Conservation (phyloP, 2,113 vertebrate species). For the Rhabdomys dilectus region DNA sequence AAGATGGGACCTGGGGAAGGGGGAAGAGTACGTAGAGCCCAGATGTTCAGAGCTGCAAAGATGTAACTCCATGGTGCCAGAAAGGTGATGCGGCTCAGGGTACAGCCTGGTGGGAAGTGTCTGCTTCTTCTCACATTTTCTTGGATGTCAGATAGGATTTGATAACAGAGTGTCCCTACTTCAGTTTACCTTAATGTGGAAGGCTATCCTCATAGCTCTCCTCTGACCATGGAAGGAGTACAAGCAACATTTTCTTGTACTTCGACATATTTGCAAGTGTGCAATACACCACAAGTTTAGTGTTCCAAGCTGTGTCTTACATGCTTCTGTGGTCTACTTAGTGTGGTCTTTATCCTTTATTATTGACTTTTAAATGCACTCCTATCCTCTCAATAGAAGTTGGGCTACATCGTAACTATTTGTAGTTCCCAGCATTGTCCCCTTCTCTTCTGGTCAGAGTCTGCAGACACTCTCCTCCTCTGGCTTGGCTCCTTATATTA, state of each 20-base stretch:
- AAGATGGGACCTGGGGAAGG: too few species aligned
- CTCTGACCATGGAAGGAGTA: background rate
- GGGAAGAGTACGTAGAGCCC: background rate
- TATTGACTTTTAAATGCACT: background rate
- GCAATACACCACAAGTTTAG: background rate
- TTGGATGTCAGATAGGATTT: background rate
- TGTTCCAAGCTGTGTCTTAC: background rate
- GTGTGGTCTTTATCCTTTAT: background rate
- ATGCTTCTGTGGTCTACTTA: background rate
- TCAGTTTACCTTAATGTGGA: background rate
- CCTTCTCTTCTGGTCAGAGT: background rate
- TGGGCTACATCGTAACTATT: background rate
- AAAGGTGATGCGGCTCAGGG: background rate
- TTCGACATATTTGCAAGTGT: rapidly evolving
- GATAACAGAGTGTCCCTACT: background rate
- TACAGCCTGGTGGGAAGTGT: background rate
- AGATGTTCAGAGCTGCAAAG: background rate
- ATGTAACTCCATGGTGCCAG: too few species aligned
- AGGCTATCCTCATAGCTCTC: background rate
- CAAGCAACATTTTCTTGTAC: too few species aligned
- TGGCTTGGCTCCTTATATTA: background rate
- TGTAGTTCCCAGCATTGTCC: background rate
- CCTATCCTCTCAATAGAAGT: background rate
- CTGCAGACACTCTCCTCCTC: background rate
- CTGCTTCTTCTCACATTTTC: background rate